A percentile compares a stretch with the other conserved stretches of the same genome.
Conservation (phyloP, 1,140 invertebrate species). For the Argopecten irradians region DNA sequence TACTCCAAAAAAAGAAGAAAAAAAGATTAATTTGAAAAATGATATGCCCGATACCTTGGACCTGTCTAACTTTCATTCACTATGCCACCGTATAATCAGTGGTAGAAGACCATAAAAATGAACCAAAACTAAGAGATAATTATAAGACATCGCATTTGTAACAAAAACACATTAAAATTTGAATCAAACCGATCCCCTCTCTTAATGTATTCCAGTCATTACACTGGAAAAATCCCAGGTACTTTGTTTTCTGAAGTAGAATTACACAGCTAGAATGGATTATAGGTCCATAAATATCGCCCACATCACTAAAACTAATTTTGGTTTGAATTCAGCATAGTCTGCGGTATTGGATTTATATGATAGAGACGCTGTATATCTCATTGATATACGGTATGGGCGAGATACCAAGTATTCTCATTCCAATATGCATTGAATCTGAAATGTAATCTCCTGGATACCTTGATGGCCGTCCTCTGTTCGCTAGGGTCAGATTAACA, state of each 20-base stretch:
- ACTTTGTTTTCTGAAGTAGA: not conserved
- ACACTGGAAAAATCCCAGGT: not conserved
- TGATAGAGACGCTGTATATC: not conserved
- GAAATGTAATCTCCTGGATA: not conserved
- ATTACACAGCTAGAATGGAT: not conserved
- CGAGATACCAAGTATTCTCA: constrained; percentile 1
- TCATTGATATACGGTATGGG: not conserved
- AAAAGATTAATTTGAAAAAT: not conserved
- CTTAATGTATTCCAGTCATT: not conserved
- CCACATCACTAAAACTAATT: not conserved
- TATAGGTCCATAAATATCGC: not conserved
- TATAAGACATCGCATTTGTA: not conserved
- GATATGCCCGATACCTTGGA: not conserved
- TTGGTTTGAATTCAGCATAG: not conserved
- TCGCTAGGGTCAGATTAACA: not conserved
- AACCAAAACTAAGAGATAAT: not conserved
- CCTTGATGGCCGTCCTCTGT: not conserved
- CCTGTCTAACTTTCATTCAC: not conserved
- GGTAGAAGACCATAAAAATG: not conserved
- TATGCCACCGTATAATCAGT: not conserved
- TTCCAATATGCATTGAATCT: constrained; percentile 18
- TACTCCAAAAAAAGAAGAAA: not conserved
- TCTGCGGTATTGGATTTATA: not conserved
- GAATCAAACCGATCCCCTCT: not conserved
- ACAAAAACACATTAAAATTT: not conserved